These are phyloP conservation scores for Polydrusus cervinus DNA, from an alignment of 2,888 invertebrate species.

Conservation along the genomic window DNA sequence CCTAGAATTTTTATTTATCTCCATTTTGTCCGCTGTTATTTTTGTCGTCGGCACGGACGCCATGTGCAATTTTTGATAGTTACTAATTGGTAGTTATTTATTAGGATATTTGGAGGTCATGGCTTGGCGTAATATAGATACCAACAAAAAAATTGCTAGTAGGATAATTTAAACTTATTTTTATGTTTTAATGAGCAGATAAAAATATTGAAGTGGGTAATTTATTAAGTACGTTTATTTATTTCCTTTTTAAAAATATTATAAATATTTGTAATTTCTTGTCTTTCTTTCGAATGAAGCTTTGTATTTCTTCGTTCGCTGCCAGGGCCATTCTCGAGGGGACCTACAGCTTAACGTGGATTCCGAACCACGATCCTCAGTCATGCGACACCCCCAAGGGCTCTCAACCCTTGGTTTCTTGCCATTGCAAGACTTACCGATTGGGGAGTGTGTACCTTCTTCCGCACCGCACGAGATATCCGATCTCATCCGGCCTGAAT, in stretches of 20 bases:
- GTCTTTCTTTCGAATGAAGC: no score
- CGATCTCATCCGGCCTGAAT: no score
- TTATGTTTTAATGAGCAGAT: not conserved
- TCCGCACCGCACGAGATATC: no score
- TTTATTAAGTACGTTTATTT: slow-evolving; percentile 20
- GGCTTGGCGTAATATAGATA: slow-evolving; percentile 34
- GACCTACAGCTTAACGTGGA: no score
- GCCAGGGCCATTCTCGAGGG: no score
- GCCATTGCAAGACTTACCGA: no score
- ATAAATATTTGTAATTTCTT: slow-evolving; percentile 51
- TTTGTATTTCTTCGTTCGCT: no score
- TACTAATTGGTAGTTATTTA: slow-evolving; percentile 46
- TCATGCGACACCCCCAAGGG: no score
- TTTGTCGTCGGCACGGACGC: slow-evolving; percentile 38
- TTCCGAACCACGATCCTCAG: no score
- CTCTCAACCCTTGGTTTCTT: no score
- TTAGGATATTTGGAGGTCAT: slow-evolving; percentile 51
- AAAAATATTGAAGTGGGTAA: slow-evolving; percentile 1
- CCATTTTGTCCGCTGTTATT: slow-evolving; percentile 38
- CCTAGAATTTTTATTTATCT: slow-evolving; percentile 48
- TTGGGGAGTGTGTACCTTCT: no score
- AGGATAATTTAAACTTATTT: not conserved
- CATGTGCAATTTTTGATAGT: slow-evolving; percentile 50
- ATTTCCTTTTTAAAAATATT: not conserved
- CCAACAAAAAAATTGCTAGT: not conserved